Base-by-base conservation (phyloP, 2,888 invertebrate species). In the Euplexia lucipara region DNA sequence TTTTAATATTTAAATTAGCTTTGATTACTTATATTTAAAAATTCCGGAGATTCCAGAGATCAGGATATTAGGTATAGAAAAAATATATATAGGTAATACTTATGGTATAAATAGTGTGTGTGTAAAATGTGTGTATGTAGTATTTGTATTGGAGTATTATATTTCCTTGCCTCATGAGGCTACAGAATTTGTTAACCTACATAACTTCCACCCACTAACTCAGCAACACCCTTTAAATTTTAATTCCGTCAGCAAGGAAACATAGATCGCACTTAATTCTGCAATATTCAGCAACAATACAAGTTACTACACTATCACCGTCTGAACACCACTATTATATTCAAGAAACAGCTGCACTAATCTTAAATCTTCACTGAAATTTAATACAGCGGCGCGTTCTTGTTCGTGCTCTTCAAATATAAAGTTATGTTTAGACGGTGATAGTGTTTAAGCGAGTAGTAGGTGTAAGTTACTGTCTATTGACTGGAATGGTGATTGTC, bases 301-400 rank as follows among this genome's bases (percentile, higher is more conserved):
- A 47, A 71, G 54, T 71, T 47, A 47, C 49, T 54, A 18, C 48
- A 54, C 63, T 62, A 51, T 51, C 51, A 16, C 30, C 1, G 26
- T 3, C 42, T 34, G 42, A 59, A 57, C 73, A 73, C 52, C 72
- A 44, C 45, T 51, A 72, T 78, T 78, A 73, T 73, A 73, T 74
- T 56, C 79, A 49, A 52, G 52, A 60, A 52, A 79, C 34, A 60
- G 35, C 56, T 18, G 59, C 30, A 51, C 42, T 74, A 68, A 79
- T 78, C 73, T 53, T 74, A 74, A 78, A 74, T 74, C 79, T 79
- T 57, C 52, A 6, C 69, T 58, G 51, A 75, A 78, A 74, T 74
- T 74, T 78, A 74, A 79, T 60, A 75, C 79, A 41, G 35, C 8
- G n/a, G 12, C 32, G 49, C 42, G 45, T 14, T 20, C 35, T 48